phyloP scores from a whole-genome alignment of 2,797 vertebrate genomes.

The Eupleurogrammus muticus region DNA sequence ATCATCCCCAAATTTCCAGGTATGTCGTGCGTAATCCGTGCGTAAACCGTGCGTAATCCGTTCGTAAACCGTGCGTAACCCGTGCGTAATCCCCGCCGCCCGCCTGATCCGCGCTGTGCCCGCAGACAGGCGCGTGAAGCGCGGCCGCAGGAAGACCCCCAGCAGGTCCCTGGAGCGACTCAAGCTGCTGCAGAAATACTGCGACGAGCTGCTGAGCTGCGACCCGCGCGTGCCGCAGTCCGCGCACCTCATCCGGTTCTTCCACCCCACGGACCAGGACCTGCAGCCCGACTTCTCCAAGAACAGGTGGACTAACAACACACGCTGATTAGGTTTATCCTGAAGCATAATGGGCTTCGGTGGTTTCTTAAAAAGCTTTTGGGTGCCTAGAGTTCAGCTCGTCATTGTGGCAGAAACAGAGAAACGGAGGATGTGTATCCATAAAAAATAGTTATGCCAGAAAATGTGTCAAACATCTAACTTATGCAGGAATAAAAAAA shows the following conservation, averaged over 20 bases:
- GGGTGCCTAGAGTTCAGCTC: too few species aligned
- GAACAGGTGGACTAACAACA: constrained; percentile 80
- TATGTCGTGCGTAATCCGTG: constrained; percentile 30
- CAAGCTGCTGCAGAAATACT: constrained; percentile 86
- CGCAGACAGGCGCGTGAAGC: constrained; percentile 61
- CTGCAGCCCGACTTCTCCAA: constrained; percentile 84
- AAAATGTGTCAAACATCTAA: too few species aligned
- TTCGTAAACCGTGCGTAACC: too few species aligned
- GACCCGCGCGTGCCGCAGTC: constrained; percentile 75
- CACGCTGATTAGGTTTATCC: too few species aligned
- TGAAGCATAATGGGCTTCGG: too few species aligned
- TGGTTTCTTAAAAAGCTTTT: too few species aligned
- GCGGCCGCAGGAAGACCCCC: constrained; percentile 37
- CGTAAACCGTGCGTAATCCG: background rate
- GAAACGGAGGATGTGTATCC: background rate
- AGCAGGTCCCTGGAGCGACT: constrained; percentile 78
- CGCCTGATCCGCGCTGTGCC: too few species aligned
- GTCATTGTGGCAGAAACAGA: background rate
- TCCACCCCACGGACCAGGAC: constrained; percentile 87
- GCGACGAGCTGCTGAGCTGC: constrained; percentile 78
- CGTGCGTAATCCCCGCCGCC: too few species aligned
- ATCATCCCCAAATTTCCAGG: constrained; percentile 80
- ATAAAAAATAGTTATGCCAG: too few species aligned
- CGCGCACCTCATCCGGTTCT: constrained; percentile 82
- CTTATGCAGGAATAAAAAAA: too few species aligned